Conservation (phyloP, 2,113 vertebrate species). For the Centropristis striata region DNA sequence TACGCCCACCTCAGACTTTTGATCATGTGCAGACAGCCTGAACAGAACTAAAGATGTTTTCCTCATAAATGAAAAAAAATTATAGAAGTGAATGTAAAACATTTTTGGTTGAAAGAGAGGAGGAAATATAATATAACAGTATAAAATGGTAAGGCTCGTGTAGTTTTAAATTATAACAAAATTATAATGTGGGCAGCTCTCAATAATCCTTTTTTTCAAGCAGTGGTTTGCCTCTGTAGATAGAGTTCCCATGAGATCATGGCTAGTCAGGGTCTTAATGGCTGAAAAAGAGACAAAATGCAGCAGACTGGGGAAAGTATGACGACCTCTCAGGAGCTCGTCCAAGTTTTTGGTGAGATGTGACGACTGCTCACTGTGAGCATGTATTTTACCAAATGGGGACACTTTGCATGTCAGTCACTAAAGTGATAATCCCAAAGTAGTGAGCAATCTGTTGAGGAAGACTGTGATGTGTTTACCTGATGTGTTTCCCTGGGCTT, state of each 20-base stretch:
- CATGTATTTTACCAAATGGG: background rate
- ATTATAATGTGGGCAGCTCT: background rate
- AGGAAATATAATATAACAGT: background rate
- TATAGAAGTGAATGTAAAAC: background rate
- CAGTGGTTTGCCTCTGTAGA: conserved; percentile 7
- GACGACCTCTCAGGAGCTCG: conserved; percentile 50
- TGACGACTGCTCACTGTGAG: conserved; percentile 16
- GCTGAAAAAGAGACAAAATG: conserved; percentile 37
- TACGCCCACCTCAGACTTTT: background rate
- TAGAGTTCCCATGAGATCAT: conserved; percentile 37
- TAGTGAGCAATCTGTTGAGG: background rate
- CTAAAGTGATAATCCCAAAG: background rate
- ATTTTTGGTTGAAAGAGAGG: background rate
- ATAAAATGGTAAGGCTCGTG: background rate
- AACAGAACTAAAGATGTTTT: background rate
- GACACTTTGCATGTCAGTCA: background rate
- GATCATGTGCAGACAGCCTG: background rate
- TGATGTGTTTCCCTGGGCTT: too few relatives aligned
- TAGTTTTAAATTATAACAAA: background rate
- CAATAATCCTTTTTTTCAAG: background rate
- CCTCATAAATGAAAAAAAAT: background rate
- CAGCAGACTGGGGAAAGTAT: conserved; percentile 47
- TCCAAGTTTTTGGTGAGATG: conserved; percentile 41
- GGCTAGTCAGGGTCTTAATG: conserved; percentile 35
- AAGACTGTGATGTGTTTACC: background rate